Evolutionary conservation across 2,797 vertebrate genomes (phyloP).

Genomic region (Mormyrops attenuatus): DNA sequence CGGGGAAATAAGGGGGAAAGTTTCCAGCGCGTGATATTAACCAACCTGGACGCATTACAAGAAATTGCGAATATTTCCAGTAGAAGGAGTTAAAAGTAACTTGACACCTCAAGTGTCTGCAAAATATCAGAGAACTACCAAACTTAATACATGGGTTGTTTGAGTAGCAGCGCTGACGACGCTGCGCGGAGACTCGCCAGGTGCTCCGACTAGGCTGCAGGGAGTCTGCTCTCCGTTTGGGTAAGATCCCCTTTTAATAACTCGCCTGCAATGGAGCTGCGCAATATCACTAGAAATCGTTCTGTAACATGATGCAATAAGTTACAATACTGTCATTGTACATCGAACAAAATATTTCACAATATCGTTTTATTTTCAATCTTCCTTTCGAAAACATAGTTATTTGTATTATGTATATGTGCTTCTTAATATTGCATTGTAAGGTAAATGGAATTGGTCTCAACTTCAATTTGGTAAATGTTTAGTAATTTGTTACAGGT

Average conservation of each 20-base stretch:
- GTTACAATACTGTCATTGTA: neutral
- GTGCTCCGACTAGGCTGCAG: neutral
- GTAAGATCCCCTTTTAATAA: neutral
- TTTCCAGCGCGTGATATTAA: neutral
- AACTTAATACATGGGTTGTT: neutral
- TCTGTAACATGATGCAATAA: neutral
- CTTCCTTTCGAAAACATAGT: neutral
- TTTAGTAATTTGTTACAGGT: neutral
- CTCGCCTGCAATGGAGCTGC: neutral
- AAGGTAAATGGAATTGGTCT: neutral
- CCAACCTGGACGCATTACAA: neutral
- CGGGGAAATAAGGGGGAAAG: conserved; percentile 1
- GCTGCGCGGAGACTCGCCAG: conserved; percentile 1
- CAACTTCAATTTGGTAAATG: neutral
- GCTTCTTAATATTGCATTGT: neutral
- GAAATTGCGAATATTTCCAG: neutral
- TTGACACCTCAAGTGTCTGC: conserved; percentile 12
- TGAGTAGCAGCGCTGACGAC: neutral
- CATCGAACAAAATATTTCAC: neutral
- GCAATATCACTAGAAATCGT: neutral
- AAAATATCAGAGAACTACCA: neutral
- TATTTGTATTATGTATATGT: neutral
- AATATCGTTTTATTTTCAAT: neutral
- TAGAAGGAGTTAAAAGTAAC: conserved; percentile 30
- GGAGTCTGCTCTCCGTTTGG: neutral